A percentile compares a stretch with the other conserved stretches of the same genome.
Evolutionary conservation across 1,140 invertebrate genomes (phyloP).

Genomic region (Contarinia nasturtii): DNA sequence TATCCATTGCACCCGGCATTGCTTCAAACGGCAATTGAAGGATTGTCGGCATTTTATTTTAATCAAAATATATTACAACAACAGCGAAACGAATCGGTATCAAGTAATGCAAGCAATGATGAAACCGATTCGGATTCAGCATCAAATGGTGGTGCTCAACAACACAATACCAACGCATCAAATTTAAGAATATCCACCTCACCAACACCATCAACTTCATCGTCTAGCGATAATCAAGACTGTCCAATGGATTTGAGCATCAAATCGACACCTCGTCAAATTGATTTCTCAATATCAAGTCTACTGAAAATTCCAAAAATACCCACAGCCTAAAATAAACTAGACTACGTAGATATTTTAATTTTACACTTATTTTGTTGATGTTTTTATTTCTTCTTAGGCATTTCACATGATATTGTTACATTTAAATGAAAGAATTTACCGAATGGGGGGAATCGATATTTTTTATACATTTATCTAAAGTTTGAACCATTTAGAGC

Average conservation of each 20-base stretch:
- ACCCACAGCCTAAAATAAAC: too few relatives aligned
- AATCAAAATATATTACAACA: not conserved
- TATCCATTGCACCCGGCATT: constrained; percentile 18
- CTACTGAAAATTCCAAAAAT: too few relatives aligned
- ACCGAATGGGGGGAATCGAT: too few relatives aligned
- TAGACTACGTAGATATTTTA: too few relatives aligned
- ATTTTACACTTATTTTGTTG: too few relatives aligned
- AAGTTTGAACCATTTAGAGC: too few relatives aligned
- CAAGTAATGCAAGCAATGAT: not conserved
- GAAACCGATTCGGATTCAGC: not conserved
- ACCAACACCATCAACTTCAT: not conserved
- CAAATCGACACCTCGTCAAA: constrained; percentile 16
- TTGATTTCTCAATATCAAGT: too few relatives aligned
- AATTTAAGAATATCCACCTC: not conserved
- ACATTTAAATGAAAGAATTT: too few relatives aligned
- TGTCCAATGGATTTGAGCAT: constrained; percentile 53
- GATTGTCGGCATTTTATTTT: constrained; percentile 12
- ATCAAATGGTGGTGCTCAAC: not conserved
- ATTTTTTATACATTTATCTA: too few relatives aligned
- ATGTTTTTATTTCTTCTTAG: too few relatives aligned
- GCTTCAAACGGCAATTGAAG: constrained; percentile 22
- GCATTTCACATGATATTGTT: too few relatives aligned
- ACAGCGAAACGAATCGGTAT: not conserved
- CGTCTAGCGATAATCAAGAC: constrained; percentile 26
- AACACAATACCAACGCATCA: not conserved